Conservation (phyloP, 2,113 vertebrate species). For the Lota lota region DNA sequence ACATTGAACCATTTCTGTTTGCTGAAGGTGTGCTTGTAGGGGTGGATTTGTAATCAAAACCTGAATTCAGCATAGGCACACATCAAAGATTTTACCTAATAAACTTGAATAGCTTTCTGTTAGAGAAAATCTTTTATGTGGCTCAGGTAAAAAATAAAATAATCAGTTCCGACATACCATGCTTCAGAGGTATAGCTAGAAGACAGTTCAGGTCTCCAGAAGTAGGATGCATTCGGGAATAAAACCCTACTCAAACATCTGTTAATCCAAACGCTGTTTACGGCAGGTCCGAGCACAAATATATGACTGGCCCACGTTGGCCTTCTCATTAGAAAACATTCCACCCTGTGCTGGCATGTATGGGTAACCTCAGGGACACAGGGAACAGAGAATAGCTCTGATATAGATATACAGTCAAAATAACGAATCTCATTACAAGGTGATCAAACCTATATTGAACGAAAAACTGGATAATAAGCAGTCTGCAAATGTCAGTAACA, state of each 20-base stretch:
- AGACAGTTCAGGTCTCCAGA: background rate
- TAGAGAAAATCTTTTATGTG: conserved; percentile 3
- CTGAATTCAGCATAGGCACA: background rate
- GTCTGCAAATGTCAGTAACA: too few relatives aligned
- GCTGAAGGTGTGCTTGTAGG: background rate
- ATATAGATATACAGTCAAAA: conserved; percentile 38
- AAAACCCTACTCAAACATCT: conserved; percentile 34
- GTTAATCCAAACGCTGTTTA: conserved; percentile 44
- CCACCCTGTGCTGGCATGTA: conserved; percentile 28
- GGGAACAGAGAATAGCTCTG: conserved; percentile 1
- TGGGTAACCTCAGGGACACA: conserved; percentile 46
- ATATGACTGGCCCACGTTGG: conserved; percentile 41
- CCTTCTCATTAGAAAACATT: conserved; percentile 64
- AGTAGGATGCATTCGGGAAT: background rate
- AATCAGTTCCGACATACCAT: too few relatives aligned
- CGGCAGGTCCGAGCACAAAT: conserved; percentile 41
- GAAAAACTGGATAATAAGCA: background rate
- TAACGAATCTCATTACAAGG: conserved; percentile 15
- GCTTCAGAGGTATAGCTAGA: conserved; percentile 5
- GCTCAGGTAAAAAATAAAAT: conserved; percentile 4
- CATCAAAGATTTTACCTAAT: conserved; percentile 3
- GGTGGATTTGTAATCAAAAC: background rate
- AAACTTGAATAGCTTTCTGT: conserved; percentile 17
- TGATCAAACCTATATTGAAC: background rate
- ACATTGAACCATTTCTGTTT: conserved; percentile 5